Percentiles rank a stretch among this genome's conserved stretches.
Evolutionary conservation across 2,797 vertebrate species (phyloP).

Genomic region (Anomalospiza imberbis): DNA sequence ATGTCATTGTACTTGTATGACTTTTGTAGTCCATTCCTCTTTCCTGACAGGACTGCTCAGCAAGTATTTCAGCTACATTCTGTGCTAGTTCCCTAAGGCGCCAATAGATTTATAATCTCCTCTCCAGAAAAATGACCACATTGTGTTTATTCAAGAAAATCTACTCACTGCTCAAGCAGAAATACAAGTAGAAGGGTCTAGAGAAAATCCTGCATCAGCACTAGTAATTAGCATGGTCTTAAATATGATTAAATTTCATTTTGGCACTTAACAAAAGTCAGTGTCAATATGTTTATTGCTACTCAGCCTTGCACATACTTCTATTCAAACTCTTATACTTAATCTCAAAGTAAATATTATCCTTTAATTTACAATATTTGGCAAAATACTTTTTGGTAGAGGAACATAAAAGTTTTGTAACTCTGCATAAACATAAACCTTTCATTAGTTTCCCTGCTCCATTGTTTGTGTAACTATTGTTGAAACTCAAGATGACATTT

Average conservation of each 20-base stretch:
- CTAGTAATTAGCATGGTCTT: background rate
- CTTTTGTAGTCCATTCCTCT: background rate
- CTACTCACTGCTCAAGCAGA: background rate
- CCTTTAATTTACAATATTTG: slow-evolving; percentile 4
- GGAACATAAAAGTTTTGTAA: background rate
- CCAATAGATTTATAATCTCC: background rate
- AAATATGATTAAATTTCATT: background rate
- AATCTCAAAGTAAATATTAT: background rate
- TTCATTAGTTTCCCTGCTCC: slow-evolving; percentile 57
- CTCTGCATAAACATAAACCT: background rate
- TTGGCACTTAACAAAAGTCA: background rate
- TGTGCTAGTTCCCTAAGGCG: background rate
- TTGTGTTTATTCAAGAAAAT: background rate
- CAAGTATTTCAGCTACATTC: background rate
- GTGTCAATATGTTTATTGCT: background rate
- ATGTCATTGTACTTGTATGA: background rate
- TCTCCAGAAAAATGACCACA: background rate
- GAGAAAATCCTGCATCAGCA: background rate
- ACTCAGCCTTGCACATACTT: background rate
- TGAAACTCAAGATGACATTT: slow-evolving; percentile 66
- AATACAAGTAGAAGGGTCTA: background rate
- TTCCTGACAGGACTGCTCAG: background rate
- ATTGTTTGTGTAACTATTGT: slow-evolving; percentile 57
- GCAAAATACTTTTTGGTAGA: background rate
- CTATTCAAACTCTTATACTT: background rate